Conservation (phyloP, 1,140 invertebrate species). For the Cydia fagiglandana region DNA sequence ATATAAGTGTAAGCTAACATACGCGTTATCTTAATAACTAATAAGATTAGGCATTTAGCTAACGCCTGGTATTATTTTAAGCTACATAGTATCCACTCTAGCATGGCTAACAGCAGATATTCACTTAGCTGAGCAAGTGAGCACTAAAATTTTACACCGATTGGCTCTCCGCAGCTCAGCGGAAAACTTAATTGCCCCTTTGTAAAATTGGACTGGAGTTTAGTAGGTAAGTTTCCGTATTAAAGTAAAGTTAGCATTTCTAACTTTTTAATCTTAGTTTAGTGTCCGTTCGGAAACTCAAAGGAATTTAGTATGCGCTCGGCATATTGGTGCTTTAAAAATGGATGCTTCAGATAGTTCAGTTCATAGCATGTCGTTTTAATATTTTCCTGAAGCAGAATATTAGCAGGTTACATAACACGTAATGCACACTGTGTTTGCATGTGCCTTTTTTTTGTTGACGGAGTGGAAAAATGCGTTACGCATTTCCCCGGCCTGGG, state of each 20-base stretch:
- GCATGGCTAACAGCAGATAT: not conserved
- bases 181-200: slow-evolving; percentile 4
- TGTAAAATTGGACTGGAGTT: not conserved
- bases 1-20: too few species aligned
- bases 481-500: too few species aligned
- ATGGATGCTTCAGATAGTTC: not conserved
- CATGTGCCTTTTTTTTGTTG: too few species aligned
- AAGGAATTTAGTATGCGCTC: not conserved
- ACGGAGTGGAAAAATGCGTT: too few species aligned
- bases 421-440: too few species aligned
- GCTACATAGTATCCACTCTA: not conserved
- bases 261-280: not conserved
- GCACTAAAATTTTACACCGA: slow-evolving; percentile 18
- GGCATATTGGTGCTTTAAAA: not conserved
- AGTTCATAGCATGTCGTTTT: not conserved
- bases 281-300: not conserved
- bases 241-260: slow-evolving; percentile 2
- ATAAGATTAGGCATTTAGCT: too few species aligned
- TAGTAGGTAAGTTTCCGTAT: not conserved
- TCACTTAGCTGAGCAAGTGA: slow-evolving; percentile 12
- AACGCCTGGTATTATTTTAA: not conserved
- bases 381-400: not conserved
- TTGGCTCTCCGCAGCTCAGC: not conserved
- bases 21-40: too few species aligned
- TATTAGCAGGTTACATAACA: not conserved